A percentile compares a stretch with the other conserved stretches of the same genome.
Evolutionary conservation across 2,888 invertebrate genomes (phyloP).

Genomic region (Lepidocyrtoides sp.): DNA sequence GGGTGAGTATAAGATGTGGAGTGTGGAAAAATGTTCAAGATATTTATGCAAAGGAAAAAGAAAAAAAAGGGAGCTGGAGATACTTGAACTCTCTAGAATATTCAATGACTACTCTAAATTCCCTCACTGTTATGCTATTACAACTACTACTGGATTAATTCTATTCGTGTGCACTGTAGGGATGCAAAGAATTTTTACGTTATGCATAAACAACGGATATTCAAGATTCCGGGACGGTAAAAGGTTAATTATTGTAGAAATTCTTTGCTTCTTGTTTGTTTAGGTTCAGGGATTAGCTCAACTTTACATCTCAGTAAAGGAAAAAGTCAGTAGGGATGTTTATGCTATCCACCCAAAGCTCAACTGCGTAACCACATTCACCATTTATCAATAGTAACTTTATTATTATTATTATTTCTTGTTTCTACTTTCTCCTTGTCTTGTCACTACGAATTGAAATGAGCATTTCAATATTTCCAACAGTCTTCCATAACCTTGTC

Average conservation of each 20-base stretch:
- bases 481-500: too few species aligned
- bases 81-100: too few species aligned
- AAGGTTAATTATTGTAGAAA: conserved; percentile 50
- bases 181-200: too few species aligned
- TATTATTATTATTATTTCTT: too few species aligned
- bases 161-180: not conserved
- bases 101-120: not conserved
- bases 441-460: too few species aligned
- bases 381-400: too few species aligned
- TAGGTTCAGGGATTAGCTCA: not conserved
- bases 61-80: not conserved
- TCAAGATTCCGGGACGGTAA: not conserved
- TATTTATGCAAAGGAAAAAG: not conserved
- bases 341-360: too few species aligned
- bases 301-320: not conserved
- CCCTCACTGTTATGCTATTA: not conserved
- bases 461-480: too few species aligned
- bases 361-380: too few species aligned
- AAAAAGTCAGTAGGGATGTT: too few species aligned
- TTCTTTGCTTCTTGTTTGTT: conserved; percentile 51
- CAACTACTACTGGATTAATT: not conserved
- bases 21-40: not conserved
- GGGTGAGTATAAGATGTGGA: conserved; percentile 14
- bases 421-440: too few species aligned
- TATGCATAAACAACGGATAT: not conserved